Evolutionary conservation across 2,113 vertebrate species (phyloP).

Genomic region (Macroglossus sobrinus): DNA sequence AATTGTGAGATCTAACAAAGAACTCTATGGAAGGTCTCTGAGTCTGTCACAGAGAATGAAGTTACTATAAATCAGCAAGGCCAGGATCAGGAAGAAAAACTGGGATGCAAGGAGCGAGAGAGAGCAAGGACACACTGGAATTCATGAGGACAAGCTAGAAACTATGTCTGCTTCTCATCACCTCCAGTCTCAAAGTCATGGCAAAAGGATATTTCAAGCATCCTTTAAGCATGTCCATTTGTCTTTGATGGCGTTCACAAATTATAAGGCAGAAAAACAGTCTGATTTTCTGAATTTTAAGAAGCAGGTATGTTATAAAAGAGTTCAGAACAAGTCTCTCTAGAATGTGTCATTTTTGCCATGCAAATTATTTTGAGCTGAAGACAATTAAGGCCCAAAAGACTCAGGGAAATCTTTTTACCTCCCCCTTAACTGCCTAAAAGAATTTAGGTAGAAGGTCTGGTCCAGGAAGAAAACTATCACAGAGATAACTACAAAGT

Average conservation of each 20-base stretch:
- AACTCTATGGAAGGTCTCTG: not conserved
- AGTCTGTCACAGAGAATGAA: not conserved
- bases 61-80: not conserved
- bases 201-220: not conserved
- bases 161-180: not conserved
- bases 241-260: not conserved
- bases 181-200: not conserved
- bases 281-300: not conserved
- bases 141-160: not conserved
- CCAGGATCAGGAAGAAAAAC: not conserved
- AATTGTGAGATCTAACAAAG: not conserved
- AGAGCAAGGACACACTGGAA: not conserved
- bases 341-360: not conserved
- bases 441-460: not conserved
- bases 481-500: not conserved
- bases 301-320: not conserved
- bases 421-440: not conserved
- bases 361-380: not conserved
- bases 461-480: not conserved
- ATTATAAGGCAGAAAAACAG: constrained; percentile 17
- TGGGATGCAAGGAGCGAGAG: not conserved
- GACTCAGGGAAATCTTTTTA: not conserved
- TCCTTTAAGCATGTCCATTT: not conserved
- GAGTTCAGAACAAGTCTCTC: not conserved
- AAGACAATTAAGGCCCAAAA: not conserved